Conservation (phyloP, 2,113 vertebrate genomes). For the Gulo gulo region DNA sequence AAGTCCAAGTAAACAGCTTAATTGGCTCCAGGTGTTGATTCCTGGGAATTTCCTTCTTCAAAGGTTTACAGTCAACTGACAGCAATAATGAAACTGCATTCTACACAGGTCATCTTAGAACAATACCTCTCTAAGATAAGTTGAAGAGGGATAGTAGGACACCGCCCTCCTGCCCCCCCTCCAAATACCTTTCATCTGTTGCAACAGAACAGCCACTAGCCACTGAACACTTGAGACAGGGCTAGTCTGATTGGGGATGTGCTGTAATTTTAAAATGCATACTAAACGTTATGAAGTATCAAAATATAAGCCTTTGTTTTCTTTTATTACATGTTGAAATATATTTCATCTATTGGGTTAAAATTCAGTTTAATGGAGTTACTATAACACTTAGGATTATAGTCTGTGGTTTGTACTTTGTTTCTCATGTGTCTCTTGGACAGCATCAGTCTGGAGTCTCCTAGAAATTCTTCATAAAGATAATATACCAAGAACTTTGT, state of each 20-base stretch:
- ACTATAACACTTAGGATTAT: not conserved
- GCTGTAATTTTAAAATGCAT: not conserved
- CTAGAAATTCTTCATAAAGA: not conserved
- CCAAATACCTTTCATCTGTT: not conserved
- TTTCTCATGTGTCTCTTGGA: not conserved
- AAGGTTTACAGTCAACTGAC: not conserved
- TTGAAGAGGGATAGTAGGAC: not conserved
- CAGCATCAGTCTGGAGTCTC: not conserved
- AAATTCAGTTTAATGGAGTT: not conserved
- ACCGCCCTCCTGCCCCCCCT: rapidly evolving
- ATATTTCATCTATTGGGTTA: not conserved
- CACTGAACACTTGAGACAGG: not conserved
- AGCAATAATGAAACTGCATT: not conserved
- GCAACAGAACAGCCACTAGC: not conserved
- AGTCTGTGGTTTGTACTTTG: not conserved
- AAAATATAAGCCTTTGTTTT: not conserved
- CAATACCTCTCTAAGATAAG: not conserved
- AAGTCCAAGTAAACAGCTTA: not conserved
- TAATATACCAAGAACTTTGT: not conserved
- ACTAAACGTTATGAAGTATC: not conserved
- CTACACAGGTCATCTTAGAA: not conserved
- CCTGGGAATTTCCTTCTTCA: not conserved
- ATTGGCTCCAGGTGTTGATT: not conserved
- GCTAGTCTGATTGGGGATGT: not conserved
- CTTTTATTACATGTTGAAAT: not conserved